Evolutionary conservation across 2,888 invertebrate genomes (phyloP).

Genomic region (Dicroscelio sp.): DNA sequence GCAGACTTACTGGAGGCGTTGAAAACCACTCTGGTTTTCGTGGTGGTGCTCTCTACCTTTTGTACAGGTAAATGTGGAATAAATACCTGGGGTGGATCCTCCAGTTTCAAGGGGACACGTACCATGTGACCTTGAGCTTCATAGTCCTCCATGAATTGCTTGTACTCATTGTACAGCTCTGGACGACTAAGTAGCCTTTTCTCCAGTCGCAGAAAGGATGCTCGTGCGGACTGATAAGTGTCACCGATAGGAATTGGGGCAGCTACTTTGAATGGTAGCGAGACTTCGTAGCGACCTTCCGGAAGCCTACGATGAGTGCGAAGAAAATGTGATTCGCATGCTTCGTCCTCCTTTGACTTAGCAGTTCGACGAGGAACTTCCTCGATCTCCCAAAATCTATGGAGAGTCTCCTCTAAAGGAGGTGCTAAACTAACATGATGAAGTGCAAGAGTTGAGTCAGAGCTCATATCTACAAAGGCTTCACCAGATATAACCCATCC

Average conservation of each 20-base stretch:
- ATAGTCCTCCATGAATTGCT: neutral
- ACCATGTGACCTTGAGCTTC: neutral
- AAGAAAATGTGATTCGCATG: neutral
- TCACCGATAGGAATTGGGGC: neutral
- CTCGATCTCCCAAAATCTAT: neutral
- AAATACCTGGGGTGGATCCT: neutral
- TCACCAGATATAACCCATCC: constrained; percentile 31
- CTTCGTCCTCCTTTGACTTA: neutral
- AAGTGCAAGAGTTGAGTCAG: too few relatives aligned
- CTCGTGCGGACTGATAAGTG: too few relatives aligned
- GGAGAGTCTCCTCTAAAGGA: neutral
- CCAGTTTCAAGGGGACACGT: neutral
- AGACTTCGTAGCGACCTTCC: constrained; percentile 1
- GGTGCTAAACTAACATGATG: neutral
- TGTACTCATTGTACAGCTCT: neutral
- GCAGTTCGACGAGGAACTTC: neutral
- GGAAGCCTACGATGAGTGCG: neutral
- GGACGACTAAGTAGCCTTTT: neutral
- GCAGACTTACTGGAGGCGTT: constrained; percentile 66
- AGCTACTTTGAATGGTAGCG: neutral
- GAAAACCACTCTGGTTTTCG: constrained; percentile 62
- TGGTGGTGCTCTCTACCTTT: constrained; percentile 46
- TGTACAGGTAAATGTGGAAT: constrained; percentile 65
- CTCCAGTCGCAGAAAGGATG: too few relatives aligned
- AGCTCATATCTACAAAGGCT: too few relatives aligned